phyloP scores from a whole-genome alignment of 2,888 invertebrate species.

The Phalera bucephala region DNA sequence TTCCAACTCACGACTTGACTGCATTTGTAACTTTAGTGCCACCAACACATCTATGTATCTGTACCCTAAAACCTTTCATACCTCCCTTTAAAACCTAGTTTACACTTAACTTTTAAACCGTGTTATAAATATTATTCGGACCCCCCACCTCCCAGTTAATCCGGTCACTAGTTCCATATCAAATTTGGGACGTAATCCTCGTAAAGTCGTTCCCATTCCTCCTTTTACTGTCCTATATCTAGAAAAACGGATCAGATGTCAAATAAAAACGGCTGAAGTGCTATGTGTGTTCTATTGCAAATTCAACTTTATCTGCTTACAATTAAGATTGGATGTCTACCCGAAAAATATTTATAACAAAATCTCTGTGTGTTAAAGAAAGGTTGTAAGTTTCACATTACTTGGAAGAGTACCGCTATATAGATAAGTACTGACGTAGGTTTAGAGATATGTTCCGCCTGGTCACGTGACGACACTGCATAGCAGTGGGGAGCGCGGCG shows the following conservation, averaged over 20 bases:
- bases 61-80: not conserved
- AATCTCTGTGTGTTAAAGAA: not conserved
- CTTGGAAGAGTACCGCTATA: slow-evolving; percentile 1
- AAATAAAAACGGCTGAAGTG: too few species aligned
- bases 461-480: not conserved
- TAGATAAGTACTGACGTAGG: not conserved
- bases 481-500: slow-evolving; percentile 3
- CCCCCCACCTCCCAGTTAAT: too few species aligned
- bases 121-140: not conserved
- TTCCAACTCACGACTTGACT: too few species aligned
- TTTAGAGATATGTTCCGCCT: not conserved
- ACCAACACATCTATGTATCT: not conserved
- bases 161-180: too few species aligned
- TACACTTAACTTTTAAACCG: not conserved
- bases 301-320: too few species aligned
- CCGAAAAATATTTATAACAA: slow-evolving; percentile 1
- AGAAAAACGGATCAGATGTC: too few species aligned
- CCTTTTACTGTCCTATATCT: too few species aligned
- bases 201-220: too few species aligned
- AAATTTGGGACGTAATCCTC: too few species aligned
- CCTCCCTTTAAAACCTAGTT: not conserved
- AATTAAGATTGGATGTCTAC: too few species aligned
- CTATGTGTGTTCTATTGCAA: too few species aligned
- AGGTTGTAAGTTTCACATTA: not conserved
- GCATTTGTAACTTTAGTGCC: too few species aligned